phyloP scores from a whole-genome alignment of 1,140 invertebrate species.

The Hetaerina americana region DNA sequence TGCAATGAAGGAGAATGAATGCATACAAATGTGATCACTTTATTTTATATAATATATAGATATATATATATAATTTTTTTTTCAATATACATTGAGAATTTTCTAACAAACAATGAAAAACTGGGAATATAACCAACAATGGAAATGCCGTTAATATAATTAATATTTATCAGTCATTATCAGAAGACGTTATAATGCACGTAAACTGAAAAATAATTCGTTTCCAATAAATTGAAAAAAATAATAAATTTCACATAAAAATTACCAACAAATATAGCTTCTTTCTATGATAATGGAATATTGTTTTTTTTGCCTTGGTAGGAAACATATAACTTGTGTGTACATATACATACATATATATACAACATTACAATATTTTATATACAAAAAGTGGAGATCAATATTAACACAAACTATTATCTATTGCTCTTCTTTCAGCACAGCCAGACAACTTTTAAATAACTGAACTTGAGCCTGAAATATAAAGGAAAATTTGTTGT shows the following conservation, averaged over 20 bases:
- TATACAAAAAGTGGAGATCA: not conserved
- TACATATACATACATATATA: not conserved
- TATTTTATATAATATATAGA: too few species aligned
- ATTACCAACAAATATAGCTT: not conserved
- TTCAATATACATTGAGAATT: not conserved
- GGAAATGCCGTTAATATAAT: not conserved
- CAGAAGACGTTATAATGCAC: not conserved
- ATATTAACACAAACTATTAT: not conserved
- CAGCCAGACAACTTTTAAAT: conserved; percentile 42
- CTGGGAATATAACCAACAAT: not conserved
- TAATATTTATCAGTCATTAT: not conserved
- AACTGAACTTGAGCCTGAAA: conserved; percentile 39
- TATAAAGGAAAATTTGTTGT: not conserved
- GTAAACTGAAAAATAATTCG: not conserved
- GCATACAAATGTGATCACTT: too few species aligned
- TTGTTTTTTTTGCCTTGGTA: too few species aligned
- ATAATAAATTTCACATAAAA: not conserved
- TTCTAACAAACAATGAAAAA: not conserved
- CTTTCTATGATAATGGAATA: not conserved
- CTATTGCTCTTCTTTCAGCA: conserved; percentile 35
- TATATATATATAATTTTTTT: too few species aligned
- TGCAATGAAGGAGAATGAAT: too few species aligned
- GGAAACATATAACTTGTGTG: too few species aligned
- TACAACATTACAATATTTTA: not conserved
- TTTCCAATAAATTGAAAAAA: not conserved